Conservation (phyloP, 2,888 invertebrate genomes). For the Pammene aurita region DNA sequence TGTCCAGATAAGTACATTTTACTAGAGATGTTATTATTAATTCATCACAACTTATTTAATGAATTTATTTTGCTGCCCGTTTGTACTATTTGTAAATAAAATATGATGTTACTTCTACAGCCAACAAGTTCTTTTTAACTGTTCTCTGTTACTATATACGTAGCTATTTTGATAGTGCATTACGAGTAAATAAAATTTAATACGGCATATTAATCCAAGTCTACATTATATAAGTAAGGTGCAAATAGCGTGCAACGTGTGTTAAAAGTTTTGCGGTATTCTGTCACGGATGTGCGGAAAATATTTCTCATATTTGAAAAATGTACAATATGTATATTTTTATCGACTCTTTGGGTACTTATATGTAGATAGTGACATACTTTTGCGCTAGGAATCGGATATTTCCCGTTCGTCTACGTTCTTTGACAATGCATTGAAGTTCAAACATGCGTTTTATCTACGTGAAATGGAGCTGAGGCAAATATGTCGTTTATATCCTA, state of each 20-base stretch:
- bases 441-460: slow-evolving; percentile 1
- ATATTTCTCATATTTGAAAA: neutral
- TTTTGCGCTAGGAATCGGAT: neutral
- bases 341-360: neutral
- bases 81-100: too few relatives aligned
- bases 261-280: neutral
- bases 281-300: neutral
- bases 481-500: neutral
- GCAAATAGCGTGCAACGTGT: neutral
- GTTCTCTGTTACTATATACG: too few relatives aligned
- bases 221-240: too few relatives aligned
- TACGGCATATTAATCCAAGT: too few relatives aligned
- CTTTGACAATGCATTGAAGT: slow-evolving; percentile 2
- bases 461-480: neutral
- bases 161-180: too few relatives aligned
- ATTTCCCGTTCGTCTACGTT: neutral
- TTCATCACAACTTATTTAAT: too few relatives aligned
- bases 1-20: too few relatives aligned
- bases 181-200: too few relatives aligned
- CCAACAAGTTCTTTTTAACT: too few relatives aligned
- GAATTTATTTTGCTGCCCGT: too few relatives aligned
- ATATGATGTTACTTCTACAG: too few relatives aligned
- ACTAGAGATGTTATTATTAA: too few relatives aligned
- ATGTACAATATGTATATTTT: neutral
- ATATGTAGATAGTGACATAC: neutral